These are phyloP conservation scores for Dascillus cervinus DNA, from an alignment of 2,888 invertebrate species.

Conservation along the genomic window DNA sequence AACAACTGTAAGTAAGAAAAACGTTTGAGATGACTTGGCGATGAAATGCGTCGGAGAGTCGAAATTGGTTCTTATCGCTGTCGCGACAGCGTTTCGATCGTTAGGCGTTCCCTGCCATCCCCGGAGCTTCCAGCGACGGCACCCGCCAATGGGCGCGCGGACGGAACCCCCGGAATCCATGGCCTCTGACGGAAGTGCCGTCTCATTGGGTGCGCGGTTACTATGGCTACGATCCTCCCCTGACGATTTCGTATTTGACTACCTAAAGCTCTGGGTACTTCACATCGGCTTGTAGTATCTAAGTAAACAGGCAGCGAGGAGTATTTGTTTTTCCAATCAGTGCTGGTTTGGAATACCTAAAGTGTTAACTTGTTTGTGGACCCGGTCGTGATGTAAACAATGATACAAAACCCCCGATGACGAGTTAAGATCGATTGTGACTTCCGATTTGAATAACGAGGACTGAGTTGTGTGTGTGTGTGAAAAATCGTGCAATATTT, in stretches of 20 bases:
- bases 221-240: conserved; percentile 35
- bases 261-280: conserved; percentile 46
- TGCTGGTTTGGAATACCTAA: conserved; percentile 46
- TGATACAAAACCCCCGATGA: conserved; percentile 44
- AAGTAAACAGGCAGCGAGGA: conserved; percentile 46
- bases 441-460: conserved; percentile 16
- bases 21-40: conserved; percentile 13
- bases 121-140: conserved; percentile 14
- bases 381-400: conserved; percentile 46
- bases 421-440: conserved; percentile 41
- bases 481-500: conserved; percentile 1
- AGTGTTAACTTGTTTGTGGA: conserved; percentile 46
- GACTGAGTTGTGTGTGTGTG: conserved; percentile 2
- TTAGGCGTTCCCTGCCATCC: conserved; percentile 41
- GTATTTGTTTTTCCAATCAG: conserved; percentile 53
- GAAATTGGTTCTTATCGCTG: conserved; percentile 19
- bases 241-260: conserved; percentile 40
- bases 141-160: conserved; percentile 15
- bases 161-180: conserved; percentile 26
- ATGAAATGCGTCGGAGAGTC: conserved; percentile 15
- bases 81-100: conserved; percentile 36
- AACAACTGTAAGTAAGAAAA: conserved; percentile 14
- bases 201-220: conserved; percentile 27
- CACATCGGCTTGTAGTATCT: conserved; percentile 46
- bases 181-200: conserved; percentile 20